Percentiles rank a stretch among this genome's conserved stretches.
phyloP scores from a whole-genome alignment of 2,888 invertebrate genomes.

The Agrochola lychnidis region DNA sequence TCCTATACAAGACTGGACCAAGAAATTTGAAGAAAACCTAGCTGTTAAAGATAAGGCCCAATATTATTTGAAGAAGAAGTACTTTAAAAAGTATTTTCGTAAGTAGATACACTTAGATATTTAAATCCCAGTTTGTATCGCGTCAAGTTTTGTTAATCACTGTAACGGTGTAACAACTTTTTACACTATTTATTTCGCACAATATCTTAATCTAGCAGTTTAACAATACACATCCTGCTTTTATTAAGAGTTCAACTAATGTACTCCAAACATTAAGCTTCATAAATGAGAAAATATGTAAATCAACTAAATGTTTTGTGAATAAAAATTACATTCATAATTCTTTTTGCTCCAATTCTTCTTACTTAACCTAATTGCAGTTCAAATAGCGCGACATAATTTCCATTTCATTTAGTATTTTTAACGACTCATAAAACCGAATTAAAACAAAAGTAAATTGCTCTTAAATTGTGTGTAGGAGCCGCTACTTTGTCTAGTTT shows the following conservation, averaged over 20 bases:
- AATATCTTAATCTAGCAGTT: not conserved
- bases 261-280: slow-evolving; percentile 23
- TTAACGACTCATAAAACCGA: slow-evolving; percentile 77
- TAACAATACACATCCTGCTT: not conserved
- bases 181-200: slow-evolving; percentile 55
- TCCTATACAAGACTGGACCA: slow-evolving; percentile 77
- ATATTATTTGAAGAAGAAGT: slow-evolving; percentile 78
- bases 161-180: not conserved
- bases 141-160: not conserved
- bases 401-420: slow-evolving; percentile 78
- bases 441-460: slow-evolving; percentile 66
- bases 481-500: slow-evolving; percentile 58
- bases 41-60: slow-evolving; percentile 69
- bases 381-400: slow-evolving; percentile 69
- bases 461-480: slow-evolving; percentile 65
- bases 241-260: slow-evolving; percentile 19
- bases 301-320: slow-evolving; percentile 58
- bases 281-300: slow-evolving; percentile 53
- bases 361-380: slow-evolving; percentile 76
- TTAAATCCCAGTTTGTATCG: not conserved
- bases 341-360: slow-evolving; percentile 75
- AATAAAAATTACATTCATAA: slow-evolving; percentile 67
- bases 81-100: slow-evolving; percentile 75
- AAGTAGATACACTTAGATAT: slow-evolving; percentile 41
- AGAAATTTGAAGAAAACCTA: slow-evolving; percentile 73